A percentile compares a stretch with the other conserved stretches of the same genome.
Conservation (phyloP, 2,113 vertebrate genomes). For the Ctenomys sociabilis region DNA sequence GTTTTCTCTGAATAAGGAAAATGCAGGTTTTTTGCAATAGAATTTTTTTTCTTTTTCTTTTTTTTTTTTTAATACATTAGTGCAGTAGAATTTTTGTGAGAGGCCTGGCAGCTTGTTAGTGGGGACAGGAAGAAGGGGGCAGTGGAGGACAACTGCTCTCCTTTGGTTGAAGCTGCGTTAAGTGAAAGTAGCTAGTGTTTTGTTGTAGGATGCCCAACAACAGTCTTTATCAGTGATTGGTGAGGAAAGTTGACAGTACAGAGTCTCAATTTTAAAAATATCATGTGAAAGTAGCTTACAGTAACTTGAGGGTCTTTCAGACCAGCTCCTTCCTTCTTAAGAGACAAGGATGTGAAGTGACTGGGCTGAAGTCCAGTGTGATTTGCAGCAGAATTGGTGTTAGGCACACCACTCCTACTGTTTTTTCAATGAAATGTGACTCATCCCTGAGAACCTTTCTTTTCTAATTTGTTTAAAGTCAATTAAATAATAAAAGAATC, state of each 20-base stretch:
- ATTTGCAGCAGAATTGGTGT: neutral
- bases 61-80: too few relatives aligned
- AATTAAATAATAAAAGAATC: neutral
- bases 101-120: neutral
- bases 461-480: constrained; percentile 27
- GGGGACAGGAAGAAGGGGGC: neutral
- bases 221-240: neutral
- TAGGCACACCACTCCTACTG: neutral
- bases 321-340: neutral
- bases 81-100: neutral
- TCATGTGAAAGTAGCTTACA: neutral
- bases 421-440: neutral
- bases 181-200: neutral
- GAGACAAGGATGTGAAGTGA: neutral
- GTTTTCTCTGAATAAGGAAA: neutral
- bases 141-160: neutral
- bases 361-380: neutral
- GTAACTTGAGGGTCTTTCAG: neutral
- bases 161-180: neutral
- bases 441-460: neutral
- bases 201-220: neutral
- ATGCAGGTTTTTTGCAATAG: neutral
- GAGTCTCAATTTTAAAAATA: neutral
- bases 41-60: too few relatives aligned
- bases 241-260: neutral